Evolutionary conservation across 2,797 vertebrate species (phyloP).

Genomic region (Poecilia picta): DNA sequence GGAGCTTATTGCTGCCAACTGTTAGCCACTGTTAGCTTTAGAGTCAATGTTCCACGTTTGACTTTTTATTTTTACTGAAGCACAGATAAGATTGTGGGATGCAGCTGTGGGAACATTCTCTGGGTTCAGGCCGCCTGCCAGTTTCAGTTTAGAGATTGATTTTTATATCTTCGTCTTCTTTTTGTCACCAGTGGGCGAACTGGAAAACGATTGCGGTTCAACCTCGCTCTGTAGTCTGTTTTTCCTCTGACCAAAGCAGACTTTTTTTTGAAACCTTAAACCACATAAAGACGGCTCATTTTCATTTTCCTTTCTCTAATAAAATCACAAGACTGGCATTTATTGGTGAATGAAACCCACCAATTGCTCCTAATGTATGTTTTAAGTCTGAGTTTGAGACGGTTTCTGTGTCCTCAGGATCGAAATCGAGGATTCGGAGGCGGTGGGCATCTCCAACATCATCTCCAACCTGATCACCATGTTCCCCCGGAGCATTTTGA

Average conservation of each 20-base stretch:
- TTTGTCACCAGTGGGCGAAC: constrained; percentile 42
- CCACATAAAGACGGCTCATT: constrained; percentile 6
- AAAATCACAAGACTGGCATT: neutral
- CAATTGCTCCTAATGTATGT: neutral
- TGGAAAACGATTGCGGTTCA: constrained; percentile 44
- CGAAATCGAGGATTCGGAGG: constrained; percentile 99
- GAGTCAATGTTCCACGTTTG: neutral
- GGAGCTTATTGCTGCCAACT: too few species aligned
- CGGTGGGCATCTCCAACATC: constrained; percentile 96
- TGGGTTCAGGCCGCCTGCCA: constrained; percentile 46
- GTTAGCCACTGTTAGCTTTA: neutral
- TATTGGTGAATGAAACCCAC: neutral
- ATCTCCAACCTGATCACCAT: constrained; percentile 98
- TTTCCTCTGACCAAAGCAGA: constrained; percentile 25
- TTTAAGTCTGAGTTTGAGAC: neutral
- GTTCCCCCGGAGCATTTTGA: constrained; percentile 93
- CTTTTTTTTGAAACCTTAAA: neutral
- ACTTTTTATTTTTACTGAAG: constrained; percentile 8
- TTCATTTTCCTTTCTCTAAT: neutral
- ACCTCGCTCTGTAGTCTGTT: constrained; percentile 30
- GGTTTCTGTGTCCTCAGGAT: constrained; percentile 80
- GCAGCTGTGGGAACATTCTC: constrained; percentile 58
- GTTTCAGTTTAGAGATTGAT: constrained; percentile 53
- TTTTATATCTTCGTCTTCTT: constrained; percentile 52
- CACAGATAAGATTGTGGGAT: constrained; percentile 43